Conservation (phyloP, 2,113 vertebrate genomes). For the Xenopus borealis region DNA sequence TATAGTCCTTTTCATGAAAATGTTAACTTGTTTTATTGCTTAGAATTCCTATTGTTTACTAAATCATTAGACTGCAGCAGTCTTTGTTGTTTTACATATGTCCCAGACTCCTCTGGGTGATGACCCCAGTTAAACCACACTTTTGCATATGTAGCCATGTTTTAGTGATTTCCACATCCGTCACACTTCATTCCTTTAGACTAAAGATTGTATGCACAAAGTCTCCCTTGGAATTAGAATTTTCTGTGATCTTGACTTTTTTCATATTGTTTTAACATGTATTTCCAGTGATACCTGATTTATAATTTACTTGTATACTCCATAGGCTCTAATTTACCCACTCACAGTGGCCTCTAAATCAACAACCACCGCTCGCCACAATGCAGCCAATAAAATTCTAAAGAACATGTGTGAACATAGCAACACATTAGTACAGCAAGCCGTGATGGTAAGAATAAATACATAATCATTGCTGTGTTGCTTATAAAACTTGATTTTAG, state of each 20-base stretch:
- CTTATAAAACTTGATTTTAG: too few relatives aligned
- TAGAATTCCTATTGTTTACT: too few relatives aligned
- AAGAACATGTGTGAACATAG: slow-evolving; percentile 99
- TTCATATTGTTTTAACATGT: too few relatives aligned
- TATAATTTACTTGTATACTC: slow-evolving; percentile 21
- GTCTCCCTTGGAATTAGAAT: not conserved
- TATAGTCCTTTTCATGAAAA: too few relatives aligned
- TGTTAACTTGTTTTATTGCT: too few relatives aligned
- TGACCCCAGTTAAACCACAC: not conserved
- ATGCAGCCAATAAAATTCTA: slow-evolving; percentile 81
- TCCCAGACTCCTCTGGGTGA: not conserved
- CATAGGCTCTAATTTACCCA: slow-evolving; percentile 93
- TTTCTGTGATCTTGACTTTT: too few relatives aligned
- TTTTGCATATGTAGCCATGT: not conserved
- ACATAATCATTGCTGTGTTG: too few relatives aligned
- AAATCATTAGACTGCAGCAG: not conserved
- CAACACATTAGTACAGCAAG: slow-evolving; percentile 94
- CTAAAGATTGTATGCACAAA: not conserved
- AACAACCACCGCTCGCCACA: slow-evolving; percentile 79
- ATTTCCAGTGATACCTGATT: too few relatives aligned
- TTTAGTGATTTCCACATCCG: not conserved
- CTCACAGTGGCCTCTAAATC: slow-evolving; percentile 98
- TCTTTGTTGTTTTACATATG: not conserved
- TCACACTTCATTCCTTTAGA: not conserved
- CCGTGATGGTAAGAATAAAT: slow-evolving; percentile 85